These are phyloP conservation scores for Manacus vitellinus DNA, from an alignment of 2,113 vertebrate species.

Conservation along the genomic window DNA sequence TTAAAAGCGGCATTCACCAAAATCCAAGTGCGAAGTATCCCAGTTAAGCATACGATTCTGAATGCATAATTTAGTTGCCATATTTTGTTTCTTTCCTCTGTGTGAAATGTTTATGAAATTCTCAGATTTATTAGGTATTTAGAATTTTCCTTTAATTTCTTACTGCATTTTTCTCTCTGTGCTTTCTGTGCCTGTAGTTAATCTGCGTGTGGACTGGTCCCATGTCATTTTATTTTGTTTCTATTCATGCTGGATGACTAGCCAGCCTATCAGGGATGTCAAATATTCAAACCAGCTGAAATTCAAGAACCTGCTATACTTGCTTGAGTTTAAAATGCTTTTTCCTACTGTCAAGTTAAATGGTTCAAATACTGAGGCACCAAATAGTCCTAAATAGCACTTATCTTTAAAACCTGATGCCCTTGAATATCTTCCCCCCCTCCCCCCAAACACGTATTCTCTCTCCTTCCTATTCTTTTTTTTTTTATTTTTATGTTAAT, in stretches of 20 bases:
- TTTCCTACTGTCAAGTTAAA: neutral
- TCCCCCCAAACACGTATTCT: neutral
- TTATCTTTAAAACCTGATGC: neutral
- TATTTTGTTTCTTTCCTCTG: conserved; percentile 40
- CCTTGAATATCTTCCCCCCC: neutral
- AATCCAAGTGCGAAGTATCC: conserved; percentile 49
- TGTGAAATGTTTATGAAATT: conserved; percentile 35
- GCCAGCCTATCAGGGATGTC: neutral
- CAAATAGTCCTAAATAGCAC: neutral
- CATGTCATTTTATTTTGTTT: neutral
- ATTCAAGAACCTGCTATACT: neutral
- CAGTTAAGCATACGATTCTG: conserved; percentile 48
- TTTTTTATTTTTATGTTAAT: neutral
- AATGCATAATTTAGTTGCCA: conserved; percentile 58
- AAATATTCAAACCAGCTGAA: conserved; percentile 5
- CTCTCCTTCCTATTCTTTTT: neutral
- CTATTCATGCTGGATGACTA: neutral
- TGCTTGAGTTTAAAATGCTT: neutral
- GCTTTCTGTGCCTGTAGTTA: neutral
- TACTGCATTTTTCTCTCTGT: neutral
- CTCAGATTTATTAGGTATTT: conserved; percentile 44
- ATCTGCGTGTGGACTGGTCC: neutral
- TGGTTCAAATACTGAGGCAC: neutral
- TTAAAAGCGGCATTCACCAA: conserved; percentile 60
- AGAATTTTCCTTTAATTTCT: conserved; percentile 47